Evolutionary conservation across 2,888 invertebrate genomes (phyloP), one percentile per base, ranked within the genome.

Genomic region (Pachydiplax longipennis): DNA sequence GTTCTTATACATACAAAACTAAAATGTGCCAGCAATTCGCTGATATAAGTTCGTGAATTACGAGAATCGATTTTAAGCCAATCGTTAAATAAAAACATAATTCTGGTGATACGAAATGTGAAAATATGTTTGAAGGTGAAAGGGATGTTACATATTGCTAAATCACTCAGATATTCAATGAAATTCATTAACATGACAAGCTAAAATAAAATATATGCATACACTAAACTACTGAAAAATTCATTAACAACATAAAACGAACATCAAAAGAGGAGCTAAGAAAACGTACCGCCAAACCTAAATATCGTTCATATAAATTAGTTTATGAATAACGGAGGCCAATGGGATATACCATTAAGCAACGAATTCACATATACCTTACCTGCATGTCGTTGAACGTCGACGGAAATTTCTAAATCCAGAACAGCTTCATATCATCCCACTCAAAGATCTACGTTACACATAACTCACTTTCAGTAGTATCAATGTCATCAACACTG

Each of bases 341-440:
- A 22, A 73, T 8, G 10, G 3, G 22, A 73, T 73, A 73, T 12
- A 13, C 44, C 10, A 31, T 73, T 31, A 73, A 31, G 1, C 25
- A 31, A 73, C 18, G 15, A 18, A 53, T 53, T 18, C 1, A 8
- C 53, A 53, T 53, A n/a, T 18, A 61, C 22, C 92, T 93, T 94
- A 94, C 94, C 94, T 94, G 94, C 94, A 94, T 94, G 93, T 94
- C 94, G 94, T 93, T 93, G 93, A 87, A 61, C 61, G 61, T 87
- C 61, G 87, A 87, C 87, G 65, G 35, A 40, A 87, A 87, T 87
- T 37, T 65, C 12, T 53, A 90, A 37, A 80, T 35, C 6, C 81
- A 80, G 90, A 81, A 58, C 37, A 58, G 87, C 87, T 31, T 87
- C 87, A 87, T 87, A 87, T 87, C 87, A 35, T 61, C 37, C 61